Evolutionary conservation across 2,888 invertebrate species (phyloP), one percentile per base, ranked within the genome.

Genomic region (Willowsia nigromaculata): DNA sequence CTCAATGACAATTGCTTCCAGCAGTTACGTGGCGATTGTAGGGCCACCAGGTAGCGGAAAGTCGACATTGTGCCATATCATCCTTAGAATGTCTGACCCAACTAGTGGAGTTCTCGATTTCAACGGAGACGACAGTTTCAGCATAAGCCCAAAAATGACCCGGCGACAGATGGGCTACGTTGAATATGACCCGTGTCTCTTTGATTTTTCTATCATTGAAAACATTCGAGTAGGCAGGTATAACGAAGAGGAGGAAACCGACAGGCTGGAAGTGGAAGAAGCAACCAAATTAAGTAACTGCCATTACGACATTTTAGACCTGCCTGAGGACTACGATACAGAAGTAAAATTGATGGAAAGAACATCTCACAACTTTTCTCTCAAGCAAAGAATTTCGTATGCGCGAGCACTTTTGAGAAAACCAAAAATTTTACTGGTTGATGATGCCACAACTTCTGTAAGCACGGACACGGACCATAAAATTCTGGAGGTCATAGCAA

Each of bases 361-460:
- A 30, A 74, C 65, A 0, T 43, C 40, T 2, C 27, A 74, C 0
- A 88, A 83, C 9, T 91, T 88, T 43, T 82, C 86, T 0, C 50
- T 91, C 7, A 90, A 89, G n/a, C 91, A 92, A 18, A 33, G 91
- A 53, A 74, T 92, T 4, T 47, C 89, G 0, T 65, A 90, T 2
- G 90, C 91, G 4, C 76, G 91, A 4, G 91, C 90, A 0, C 56
- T 90, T 7, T 40, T 91, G 1, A 62, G 80, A 27, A 88, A 91
- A 56, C 92, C 91, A 6, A 89, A 90, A 74, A 76, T 92, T n/a
- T 22, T 90, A 11, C 9, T 91, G 15, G 50, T 91, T 5, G 90
- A 92, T 33, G 91, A 90, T 13, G 78, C 80, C 56, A 89, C 90
- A 4, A 62, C 85, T 27, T 90, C 91, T 13, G 18, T 84, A 1